Percentiles rank a stretch among this genome's conserved stretches.
Evolutionary conservation across 2,797 vertebrate species (phyloP).

Genomic region (Sebastes jordani): DNA sequence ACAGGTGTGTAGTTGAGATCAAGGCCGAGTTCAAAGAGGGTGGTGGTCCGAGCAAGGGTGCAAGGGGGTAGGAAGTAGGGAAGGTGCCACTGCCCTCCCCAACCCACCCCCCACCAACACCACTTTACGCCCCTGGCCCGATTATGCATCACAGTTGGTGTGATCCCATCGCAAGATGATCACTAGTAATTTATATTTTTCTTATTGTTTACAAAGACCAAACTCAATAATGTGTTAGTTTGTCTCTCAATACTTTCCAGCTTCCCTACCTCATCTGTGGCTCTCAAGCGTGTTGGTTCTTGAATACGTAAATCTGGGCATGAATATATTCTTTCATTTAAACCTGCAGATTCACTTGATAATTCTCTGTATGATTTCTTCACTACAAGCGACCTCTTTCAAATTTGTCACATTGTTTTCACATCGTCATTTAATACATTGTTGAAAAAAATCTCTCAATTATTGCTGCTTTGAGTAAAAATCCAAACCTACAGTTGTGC

Average conservation of each 20-base stretch:
- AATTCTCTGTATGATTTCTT: background rate
- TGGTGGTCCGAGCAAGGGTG: background rate
- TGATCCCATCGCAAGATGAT: background rate
- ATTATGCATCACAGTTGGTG: too few relatives aligned
- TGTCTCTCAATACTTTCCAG: background rate
- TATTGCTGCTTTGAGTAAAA: background rate
- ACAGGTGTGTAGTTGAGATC: background rate
- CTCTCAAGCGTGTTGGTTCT: background rate
- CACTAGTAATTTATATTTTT: background rate
- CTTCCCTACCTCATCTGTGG: background rate
- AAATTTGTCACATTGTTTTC: background rate
- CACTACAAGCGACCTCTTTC: background rate
- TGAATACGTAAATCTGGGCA: background rate
- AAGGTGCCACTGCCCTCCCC: too few relatives aligned
- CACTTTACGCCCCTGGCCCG: too few relatives aligned
- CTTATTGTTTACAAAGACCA: background rate
- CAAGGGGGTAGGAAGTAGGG: too few relatives aligned
- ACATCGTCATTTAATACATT: background rate
- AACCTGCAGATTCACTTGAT: background rate
- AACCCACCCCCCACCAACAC: too few relatives aligned
- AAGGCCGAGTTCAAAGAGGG: background rate
- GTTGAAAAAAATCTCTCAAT: background rate
- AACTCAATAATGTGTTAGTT: background rate
- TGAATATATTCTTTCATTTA: background rate
- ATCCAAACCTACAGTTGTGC: background rate